phyloP scores from a whole-genome alignment of 2,797 vertebrate genomes.

The Intellagama lesueurii region DNA sequence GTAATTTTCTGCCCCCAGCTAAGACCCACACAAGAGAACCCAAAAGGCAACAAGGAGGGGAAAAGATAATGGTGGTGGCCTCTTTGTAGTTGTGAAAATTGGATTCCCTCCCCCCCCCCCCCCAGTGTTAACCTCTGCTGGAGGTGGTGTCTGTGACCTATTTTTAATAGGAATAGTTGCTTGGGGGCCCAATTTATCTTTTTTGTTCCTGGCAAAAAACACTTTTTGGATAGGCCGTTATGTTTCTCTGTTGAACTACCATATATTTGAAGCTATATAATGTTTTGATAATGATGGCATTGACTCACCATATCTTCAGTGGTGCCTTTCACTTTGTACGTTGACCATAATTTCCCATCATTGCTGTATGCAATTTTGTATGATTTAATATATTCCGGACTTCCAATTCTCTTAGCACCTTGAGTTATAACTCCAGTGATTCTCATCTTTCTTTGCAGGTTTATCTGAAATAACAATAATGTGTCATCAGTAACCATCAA shows the following conservation, averaged over 20 bases:
- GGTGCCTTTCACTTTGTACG: conserved; percentile 95
- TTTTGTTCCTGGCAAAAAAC: too few relatives aligned
- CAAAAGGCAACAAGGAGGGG: too few relatives aligned
- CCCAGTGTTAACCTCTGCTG: too few relatives aligned
- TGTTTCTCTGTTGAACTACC: conserved; percentile 1
- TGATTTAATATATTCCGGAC: conserved; percentile 97
- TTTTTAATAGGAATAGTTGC: too few relatives aligned
- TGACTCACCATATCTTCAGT: conserved; percentile 93
- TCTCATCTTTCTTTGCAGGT: conserved; percentile 97
- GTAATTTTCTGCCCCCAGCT: too few relatives aligned
- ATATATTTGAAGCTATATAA: conserved; percentile 18
- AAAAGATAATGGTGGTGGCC: too few relatives aligned
- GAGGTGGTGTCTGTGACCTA: too few relatives aligned
- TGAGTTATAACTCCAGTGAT: conserved; percentile 98
- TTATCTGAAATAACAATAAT: conserved; percentile 85
- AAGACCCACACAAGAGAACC: too few relatives aligned
- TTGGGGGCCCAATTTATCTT: too few relatives aligned
- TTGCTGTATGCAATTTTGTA: conserved; percentile 98
- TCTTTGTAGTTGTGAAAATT: too few relatives aligned
- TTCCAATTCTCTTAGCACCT: conserved; percentile 98
- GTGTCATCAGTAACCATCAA: neutral
- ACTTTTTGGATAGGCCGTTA: neutral
- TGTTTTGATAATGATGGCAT: neutral
- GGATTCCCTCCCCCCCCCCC: too few relatives aligned
- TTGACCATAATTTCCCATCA: conserved; percentile 94